Evolutionary conservation across 2,113 vertebrate genomes (phyloP).

Genomic region (Fregata magnificens): DNA sequence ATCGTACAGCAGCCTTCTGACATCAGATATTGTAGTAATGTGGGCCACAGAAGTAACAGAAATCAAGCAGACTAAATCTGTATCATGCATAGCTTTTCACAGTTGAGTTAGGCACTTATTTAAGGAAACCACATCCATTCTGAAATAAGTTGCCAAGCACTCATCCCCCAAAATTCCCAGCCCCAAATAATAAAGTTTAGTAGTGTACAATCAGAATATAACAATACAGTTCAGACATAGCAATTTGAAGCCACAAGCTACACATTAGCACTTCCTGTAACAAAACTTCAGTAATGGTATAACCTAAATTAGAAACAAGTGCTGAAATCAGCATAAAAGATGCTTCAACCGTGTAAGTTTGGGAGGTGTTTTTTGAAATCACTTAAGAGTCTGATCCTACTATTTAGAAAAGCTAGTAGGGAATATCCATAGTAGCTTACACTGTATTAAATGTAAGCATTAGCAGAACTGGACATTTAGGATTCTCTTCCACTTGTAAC

Average conservation of each 20-base stretch:
- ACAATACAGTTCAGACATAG: not conserved
- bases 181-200: not conserved
- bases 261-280: not conserved
- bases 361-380: not conserved
- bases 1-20: not conserved
- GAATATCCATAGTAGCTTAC: not conserved
- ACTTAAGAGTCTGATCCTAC: not conserved
- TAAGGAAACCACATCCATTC: not conserved
- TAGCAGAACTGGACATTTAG: not conserved
- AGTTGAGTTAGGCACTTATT: not conserved
- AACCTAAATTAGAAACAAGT: not conserved
- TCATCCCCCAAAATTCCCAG: not conserved
- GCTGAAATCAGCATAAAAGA: not conserved
- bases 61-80: not conserved
- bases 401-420: not conserved
- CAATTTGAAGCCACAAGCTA: not conserved
- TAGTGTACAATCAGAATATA: not conserved
- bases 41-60: not conserved
- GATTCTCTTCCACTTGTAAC: not conserved
- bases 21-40: not conserved
- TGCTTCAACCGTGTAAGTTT: not conserved
- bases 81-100: not conserved
- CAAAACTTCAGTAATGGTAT: not conserved
- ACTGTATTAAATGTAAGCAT: not conserved
- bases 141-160: not conserved